Percentiles rank a stretch among this genome's conserved stretches.
phyloP scores from a whole-genome alignment of 2,797 vertebrate species.

The Chelidonichthys spinosus region DNA sequence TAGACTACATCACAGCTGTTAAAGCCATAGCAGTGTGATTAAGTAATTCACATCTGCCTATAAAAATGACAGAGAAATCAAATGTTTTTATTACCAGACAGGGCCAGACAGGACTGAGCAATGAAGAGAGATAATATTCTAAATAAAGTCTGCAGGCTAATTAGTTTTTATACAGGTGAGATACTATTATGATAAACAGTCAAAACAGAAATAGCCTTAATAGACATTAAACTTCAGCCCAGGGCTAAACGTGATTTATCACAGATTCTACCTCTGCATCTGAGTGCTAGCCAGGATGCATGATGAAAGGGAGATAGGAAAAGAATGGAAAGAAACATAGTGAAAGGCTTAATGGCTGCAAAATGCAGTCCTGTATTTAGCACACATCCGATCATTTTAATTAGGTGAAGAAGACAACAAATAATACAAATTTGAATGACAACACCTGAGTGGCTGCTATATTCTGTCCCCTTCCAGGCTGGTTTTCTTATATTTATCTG shows the following conservation, averaged over 20 bases:
- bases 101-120: background rate
- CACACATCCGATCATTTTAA: slow-evolving; percentile 6
- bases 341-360: background rate
- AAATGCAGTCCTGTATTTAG: slow-evolving; percentile 12
- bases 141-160: slow-evolving; percentile 24
- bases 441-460: background rate
- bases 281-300: slow-evolving; percentile 8
- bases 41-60: background rate
- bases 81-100: slow-evolving; percentile 22
- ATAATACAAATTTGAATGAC: background rate
- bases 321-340: slow-evolving; percentile 3
- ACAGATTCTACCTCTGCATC: slow-evolving; percentile 6
- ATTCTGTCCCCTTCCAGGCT: background rate
- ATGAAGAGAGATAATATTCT: background rate
- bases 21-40: background rate
- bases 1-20: background rate
- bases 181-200: slow-evolving; percentile 30
- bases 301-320: background rate
- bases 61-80: slow-evolving; percentile 3
- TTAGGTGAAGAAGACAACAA: background rate
- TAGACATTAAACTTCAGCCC: slow-evolving; percentile 23
- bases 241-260: slow-evolving; percentile 20
- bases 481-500: background rate
- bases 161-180: slow-evolving; percentile 28
- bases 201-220: slow-evolving; percentile 27